Conservation (phyloP, 2,113 vertebrate genomes). For the Hystrix brachyura region DNA sequence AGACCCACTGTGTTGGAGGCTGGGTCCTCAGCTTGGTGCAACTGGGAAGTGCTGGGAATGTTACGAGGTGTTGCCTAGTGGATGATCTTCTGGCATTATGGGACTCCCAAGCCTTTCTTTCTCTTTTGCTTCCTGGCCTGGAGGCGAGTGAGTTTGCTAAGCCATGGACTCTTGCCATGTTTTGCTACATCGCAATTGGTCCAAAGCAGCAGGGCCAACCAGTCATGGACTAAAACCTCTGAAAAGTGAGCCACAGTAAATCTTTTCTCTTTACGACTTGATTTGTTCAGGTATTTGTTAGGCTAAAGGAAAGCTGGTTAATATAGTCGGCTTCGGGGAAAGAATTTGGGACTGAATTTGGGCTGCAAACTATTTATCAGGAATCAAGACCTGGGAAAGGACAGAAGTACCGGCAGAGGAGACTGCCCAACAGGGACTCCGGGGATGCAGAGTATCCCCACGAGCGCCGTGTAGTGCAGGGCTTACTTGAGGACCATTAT, state of each 20-base stretch:
- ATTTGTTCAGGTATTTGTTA: neutral
- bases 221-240: neutral
- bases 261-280: neutral
- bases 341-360: neutral
- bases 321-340: neutral
- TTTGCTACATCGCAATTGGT: neutral
- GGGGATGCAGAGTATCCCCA: neutral
- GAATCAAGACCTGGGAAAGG: neutral
- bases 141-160: neutral
- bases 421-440: neutral
- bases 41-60: neutral
- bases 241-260: neutral
- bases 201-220: neutral
- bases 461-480: neutral
- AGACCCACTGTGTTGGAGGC: neutral
- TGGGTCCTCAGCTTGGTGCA: neutral
- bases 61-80: neutral
- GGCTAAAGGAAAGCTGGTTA: neutral
- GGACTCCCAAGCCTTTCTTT: neutral
- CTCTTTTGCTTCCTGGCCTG: neutral
- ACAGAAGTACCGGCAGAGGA: neutral
- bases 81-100: neutral
- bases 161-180: neutral
- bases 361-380: neutral
- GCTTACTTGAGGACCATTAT: neutral